Conservation (phyloP, 2,797 vertebrate genomes). For the Microctenopoma steveboyesi region DNA sequence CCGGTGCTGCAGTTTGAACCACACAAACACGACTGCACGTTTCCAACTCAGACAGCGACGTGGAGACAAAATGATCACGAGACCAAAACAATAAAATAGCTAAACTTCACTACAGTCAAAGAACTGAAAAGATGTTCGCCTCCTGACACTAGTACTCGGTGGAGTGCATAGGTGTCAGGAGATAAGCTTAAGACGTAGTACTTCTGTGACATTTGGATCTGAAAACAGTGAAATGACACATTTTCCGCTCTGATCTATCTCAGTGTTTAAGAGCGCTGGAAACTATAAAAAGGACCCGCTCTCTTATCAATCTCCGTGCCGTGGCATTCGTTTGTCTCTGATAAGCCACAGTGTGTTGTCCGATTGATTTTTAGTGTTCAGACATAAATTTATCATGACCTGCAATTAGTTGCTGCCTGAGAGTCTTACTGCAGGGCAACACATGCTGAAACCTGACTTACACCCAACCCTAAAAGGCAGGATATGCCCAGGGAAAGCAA, state of each 20-base stretch:
- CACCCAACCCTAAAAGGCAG: neutral
- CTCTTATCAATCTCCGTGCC: neutral
- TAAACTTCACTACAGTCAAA: neutral
- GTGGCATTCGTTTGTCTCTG: neutral
- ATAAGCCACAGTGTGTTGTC: neutral
- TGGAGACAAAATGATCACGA: neutral
- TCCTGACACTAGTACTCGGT: neutral
- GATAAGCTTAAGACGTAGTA: neutral
- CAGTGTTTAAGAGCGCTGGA: neutral
- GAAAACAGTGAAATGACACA: neutral
- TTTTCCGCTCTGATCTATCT: neutral
- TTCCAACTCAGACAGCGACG: neutral
- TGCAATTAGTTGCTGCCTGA: neutral
- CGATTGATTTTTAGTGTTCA: neutral
- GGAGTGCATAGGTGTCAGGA: neutral
- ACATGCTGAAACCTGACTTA: neutral
- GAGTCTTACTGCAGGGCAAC: neutral
- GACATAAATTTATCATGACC: neutral
- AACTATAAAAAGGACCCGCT: neutral
- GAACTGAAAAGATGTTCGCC: neutral
- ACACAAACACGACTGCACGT: neutral
- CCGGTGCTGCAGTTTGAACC: neutral
- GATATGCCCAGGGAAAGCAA: neutral
- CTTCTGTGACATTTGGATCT: neutral
- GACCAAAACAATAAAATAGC: neutral